Conservation (phyloP, 2,888 invertebrate species). For the Trilocha varians region DNA sequence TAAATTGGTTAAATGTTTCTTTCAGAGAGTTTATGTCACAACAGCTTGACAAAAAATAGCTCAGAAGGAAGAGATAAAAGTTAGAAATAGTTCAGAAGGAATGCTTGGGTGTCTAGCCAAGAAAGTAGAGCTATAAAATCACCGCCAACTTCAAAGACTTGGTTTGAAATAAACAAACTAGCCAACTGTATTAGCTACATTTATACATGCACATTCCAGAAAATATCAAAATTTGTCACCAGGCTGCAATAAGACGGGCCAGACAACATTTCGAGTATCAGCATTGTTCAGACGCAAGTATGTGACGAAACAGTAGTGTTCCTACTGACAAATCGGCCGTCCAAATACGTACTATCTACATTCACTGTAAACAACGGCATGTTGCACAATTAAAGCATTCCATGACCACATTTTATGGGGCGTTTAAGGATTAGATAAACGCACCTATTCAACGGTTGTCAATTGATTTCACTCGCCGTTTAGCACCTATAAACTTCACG, state of each 20-base stretch:
- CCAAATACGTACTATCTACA: slow-evolving; percentile 16
- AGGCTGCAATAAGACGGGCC: neutral
- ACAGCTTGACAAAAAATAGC: neutral
- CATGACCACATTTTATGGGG: no score
- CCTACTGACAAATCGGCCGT: slow-evolving; percentile 22
- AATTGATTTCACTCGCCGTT: slow-evolving; percentile 12
- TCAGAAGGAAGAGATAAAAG: neutral
- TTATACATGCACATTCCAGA: neutral
- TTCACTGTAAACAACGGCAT: slow-evolving; percentile 7
- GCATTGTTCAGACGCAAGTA: slow-evolving; percentile 18
- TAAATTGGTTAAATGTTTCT: no score
- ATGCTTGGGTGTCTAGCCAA: neutral
- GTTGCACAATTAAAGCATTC: slow-evolving; percentile 38
- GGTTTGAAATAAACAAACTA: neutral
- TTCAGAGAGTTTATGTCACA: no score
- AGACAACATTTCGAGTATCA: slow-evolving; percentile 10
- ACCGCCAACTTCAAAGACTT: neutral
- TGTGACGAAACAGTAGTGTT: slow-evolving; percentile 24
- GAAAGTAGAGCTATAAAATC: neutral
- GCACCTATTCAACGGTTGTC: slow-evolving; percentile 12
- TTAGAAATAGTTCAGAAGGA: neutral
- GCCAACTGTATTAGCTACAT: neutral
- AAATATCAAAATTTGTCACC: neutral
- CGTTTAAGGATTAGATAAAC: slow-evolving; percentile 30
- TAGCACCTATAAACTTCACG: slow-evolving; percentile 8